Evolutionary conservation across 1,140 invertebrate species (phyloP).

Genomic region (Caenorhabditis briggsae): DNA sequence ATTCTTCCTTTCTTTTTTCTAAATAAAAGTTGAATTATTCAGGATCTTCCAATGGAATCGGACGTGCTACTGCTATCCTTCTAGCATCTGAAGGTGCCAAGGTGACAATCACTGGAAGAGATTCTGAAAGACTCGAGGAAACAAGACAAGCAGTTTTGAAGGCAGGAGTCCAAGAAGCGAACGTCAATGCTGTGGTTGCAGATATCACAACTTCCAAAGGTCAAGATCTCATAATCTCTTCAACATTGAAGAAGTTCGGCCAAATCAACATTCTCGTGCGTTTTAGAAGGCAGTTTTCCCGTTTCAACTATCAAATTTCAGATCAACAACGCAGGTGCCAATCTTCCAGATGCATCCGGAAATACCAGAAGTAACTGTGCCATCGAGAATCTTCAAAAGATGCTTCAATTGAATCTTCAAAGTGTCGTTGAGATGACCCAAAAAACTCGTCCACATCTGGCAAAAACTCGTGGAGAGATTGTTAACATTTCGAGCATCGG

Average conservation of each 20-base stretch:
- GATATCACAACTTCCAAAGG: slow-evolving; percentile 57
- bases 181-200: slow-evolving; percentile 58
- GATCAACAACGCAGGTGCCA: slow-evolving; percentile 70
- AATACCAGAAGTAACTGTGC: slow-evolving; percentile 72
- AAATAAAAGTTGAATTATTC: not conserved
- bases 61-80: slow-evolving; percentile 84
- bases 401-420: slow-evolving; percentile 88
- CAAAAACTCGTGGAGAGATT: slow-evolving; percentile 87
- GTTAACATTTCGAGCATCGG: slow-evolving; percentile 92
- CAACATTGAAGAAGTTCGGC: slow-evolving; percentile 71
- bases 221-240: slow-evolving; percentile 60
- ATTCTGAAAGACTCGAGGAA: slow-evolving; percentile 79
- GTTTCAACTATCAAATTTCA: not conserved
- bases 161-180: slow-evolving; percentile 29
- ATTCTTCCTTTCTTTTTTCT: not conserved
- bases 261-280: slow-evolving; percentile 68
- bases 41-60: slow-evolving; percentile 89
- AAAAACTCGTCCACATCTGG: slow-evolving; percentile 87
- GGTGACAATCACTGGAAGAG: slow-evolving; percentile 84
- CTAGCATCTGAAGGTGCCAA: slow-evolving; percentile 84
- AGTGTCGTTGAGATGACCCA: slow-evolving; percentile 86
- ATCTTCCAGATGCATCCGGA: not conserved
- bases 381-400: slow-evolving; percentile 81
- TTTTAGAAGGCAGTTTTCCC: not conserved
- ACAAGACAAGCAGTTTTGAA: slow-evolving; percentile 32